phyloP scores from a whole-genome alignment of 2,113 vertebrate genomes.

The Coregonus clupeaformis region DNA sequence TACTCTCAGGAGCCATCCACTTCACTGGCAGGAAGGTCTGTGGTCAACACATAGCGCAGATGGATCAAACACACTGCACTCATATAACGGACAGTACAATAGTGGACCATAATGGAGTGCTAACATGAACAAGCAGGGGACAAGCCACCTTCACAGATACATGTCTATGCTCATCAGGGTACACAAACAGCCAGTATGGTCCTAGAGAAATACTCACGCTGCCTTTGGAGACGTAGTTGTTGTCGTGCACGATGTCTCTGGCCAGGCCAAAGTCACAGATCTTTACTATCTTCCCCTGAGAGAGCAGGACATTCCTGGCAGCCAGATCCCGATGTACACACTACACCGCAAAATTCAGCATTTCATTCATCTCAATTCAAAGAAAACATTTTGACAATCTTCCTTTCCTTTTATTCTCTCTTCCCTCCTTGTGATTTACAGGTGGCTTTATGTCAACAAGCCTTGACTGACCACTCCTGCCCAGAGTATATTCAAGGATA shows the following conservation, averaged over 20 bases:
- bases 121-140: not conserved
- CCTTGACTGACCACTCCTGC: constrained; percentile 54
- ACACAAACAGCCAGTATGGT: not conserved
- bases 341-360: constrained; percentile 57
- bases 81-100: not conserved
- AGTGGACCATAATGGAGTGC: too few relatives aligned
- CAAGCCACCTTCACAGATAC: not conserved
- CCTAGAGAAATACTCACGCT: constrained; percentile 79
- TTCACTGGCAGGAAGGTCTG: constrained; percentile 98
- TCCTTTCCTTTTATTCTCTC: not conserved
- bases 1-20: constrained; percentile 99
- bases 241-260: constrained; percentile 99
- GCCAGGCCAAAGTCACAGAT: constrained; percentile 98
- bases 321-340: constrained; percentile 97
- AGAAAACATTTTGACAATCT: not conserved
- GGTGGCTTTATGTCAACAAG: not conserved
- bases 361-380: not conserved
- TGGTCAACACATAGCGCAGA: not conserved
- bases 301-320: constrained; percentile 96
- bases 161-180: not conserved
- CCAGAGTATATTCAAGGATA: constrained; percentile 66
- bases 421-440: not conserved
- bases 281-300: constrained; percentile 97
- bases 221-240: constrained; percentile 99
- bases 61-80: not conserved